phyloP scores from a whole-genome alignment of 2,797 vertebrate genomes.

The Geotrypetes seraphini region DNA sequence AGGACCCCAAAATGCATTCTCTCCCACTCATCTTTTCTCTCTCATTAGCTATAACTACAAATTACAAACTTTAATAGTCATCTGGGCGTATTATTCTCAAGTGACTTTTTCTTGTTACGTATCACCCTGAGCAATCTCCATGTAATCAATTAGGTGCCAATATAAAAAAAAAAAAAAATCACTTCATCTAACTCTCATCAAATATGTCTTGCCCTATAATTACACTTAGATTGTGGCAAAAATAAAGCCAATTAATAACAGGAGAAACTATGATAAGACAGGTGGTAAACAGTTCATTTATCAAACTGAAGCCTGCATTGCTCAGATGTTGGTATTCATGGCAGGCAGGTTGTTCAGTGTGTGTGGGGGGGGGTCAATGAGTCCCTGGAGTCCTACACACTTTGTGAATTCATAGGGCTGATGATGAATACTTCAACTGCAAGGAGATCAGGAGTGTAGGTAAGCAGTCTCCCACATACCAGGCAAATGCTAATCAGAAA shows the following conservation, averaged over 20 bases:
- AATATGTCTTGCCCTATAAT: slow-evolving; percentile 9
- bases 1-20: too few relatives aligned
- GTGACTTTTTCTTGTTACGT: too few relatives aligned
- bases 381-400: slow-evolving; percentile 24
- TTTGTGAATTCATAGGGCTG: slow-evolving; percentile 21
- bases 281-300: slow-evolving; percentile 26
- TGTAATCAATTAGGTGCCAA: too few relatives aligned
- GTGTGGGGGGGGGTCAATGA: slow-evolving; percentile 5
- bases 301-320: slow-evolving; percentile 25
- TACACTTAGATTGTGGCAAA: slow-evolving; percentile 16
- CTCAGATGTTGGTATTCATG: slow-evolving; percentile 15
- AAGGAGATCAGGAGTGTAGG: slow-evolving; percentile 25
- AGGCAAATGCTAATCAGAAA: slow-evolving; percentile 33
- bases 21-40: too few relatives aligned
- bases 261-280: slow-evolving; percentile 23
- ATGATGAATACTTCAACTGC: slow-evolving; percentile 23
- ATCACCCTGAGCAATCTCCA: too few relatives aligned
- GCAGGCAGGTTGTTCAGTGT: slow-evolving; percentile 7
- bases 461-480: slow-evolving; percentile 33
- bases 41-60: too few relatives aligned
- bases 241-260: slow-evolving; percentile 30
- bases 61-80: too few relatives aligned
- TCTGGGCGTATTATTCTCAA: too few relatives aligned
- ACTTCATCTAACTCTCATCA: slow-evolving; percentile 11
- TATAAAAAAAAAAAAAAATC: too few relatives aligned